Conservation (phyloP, 2,113 vertebrate genomes). For the Muscicapa adusta region DNA sequence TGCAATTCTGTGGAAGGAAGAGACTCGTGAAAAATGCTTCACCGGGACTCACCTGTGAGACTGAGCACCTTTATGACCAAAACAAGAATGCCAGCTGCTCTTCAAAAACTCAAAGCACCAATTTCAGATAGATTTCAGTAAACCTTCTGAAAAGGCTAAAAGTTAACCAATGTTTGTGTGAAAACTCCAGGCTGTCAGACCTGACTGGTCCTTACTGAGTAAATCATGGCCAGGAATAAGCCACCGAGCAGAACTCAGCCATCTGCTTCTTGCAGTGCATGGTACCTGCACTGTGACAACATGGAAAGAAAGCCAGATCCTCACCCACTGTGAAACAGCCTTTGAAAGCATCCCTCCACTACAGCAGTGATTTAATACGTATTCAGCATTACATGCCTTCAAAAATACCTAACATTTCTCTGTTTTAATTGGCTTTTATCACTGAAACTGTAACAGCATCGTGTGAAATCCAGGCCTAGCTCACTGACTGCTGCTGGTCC, state of each 20-base stretch:
- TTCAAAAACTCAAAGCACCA: not conserved
- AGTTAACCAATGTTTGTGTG: not conserved
- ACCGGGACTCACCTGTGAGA: not conserved
- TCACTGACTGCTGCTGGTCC: not conserved
- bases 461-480: not conserved
- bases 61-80: not conserved
- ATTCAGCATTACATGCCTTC: not conserved
- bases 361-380: not conserved
- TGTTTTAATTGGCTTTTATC: not conserved
- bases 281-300: not conserved
- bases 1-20: not conserved
- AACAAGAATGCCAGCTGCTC: not conserved
- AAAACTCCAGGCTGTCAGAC: not conserved
- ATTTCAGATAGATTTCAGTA: not conserved
- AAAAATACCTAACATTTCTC: not conserved
- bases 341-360: not conserved
- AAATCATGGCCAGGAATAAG: not conserved
- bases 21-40: not conserved
- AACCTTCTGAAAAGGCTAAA: not conserved
- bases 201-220: not conserved
- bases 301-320: not conserved
- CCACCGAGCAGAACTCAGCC: not conserved
- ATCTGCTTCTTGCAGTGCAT: not conserved
- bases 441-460: rapidly evolving
- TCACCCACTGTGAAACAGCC: not conserved